A percentile compares a stretch with the other conserved stretches of the same genome.
Conservation (phyloP, 2,113 vertebrate genomes). For the Semicossyphus pulcher region DNA sequence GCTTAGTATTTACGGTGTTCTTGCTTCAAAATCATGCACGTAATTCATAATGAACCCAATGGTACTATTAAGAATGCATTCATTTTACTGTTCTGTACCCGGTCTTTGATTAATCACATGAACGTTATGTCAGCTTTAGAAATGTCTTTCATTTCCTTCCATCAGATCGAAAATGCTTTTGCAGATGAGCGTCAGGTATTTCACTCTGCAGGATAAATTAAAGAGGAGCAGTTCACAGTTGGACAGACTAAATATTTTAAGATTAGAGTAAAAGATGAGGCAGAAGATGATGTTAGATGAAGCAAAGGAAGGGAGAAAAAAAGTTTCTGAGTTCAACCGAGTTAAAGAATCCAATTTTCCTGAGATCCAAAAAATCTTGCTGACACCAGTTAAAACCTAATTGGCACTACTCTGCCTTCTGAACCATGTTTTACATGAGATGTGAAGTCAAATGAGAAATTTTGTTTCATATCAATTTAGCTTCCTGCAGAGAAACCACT, state of each 20-base stretch:
- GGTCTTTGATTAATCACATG: slow-evolving; percentile 10
- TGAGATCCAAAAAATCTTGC: slow-evolving; percentile 55
- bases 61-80: not conserved
- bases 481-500: slow-evolving; percentile 34
- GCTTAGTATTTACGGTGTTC: not conserved
- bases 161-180: slow-evolving; percentile 11
- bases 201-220: slow-evolving; percentile 33
- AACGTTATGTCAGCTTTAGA: not conserved
- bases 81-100: not conserved
- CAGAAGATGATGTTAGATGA: slow-evolving; percentile 35
- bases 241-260: slow-evolving; percentile 43
- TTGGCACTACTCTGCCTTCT: slow-evolving; percentile 45
- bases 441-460: slow-evolving; percentile 58
- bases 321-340: slow-evolving; percentile 42
- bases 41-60: not conserved
- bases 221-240: slow-evolving; percentile 32
- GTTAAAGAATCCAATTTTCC: slow-evolving; percentile 51
- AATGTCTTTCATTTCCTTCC: slow-evolving; percentile 3
- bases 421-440: slow-evolving; percentile 59
- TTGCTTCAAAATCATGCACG: not conserved
- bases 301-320: slow-evolving; percentile 26
- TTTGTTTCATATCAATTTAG: slow-evolving; percentile 57
- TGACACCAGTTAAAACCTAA: slow-evolving; percentile 65
- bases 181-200: slow-evolving; percentile 11
- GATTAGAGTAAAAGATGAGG: slow-evolving; percentile 8